Conservation (phyloP, 1,140 invertebrate species). For the Drosophila pandora region DNA sequence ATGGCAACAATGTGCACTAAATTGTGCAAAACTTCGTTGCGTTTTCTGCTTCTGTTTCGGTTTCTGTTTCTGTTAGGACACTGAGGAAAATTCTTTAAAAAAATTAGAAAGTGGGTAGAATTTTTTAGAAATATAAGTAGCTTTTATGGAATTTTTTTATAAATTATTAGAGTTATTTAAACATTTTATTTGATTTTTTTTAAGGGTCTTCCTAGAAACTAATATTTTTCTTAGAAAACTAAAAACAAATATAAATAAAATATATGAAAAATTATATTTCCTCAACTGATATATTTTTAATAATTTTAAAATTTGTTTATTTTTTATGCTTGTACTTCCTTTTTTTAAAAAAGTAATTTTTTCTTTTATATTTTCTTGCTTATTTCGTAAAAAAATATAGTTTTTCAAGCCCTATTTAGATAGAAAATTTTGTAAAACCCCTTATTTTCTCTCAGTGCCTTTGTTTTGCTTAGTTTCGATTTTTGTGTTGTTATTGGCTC, state of each 20-base stretch:
- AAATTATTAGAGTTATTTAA: no score
- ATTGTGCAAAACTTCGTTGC: constrained; percentile 69
- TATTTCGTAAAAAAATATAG: neutral
- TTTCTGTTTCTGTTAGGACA: constrained; percentile 14
- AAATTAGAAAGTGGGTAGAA: neutral
- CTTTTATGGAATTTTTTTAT: neutral
- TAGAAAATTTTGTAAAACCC: no score
- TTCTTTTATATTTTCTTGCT: neutral
- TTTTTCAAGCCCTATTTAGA: neutral
- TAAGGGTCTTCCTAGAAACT: no score
- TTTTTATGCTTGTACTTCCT: no score
- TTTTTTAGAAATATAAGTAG: neutral
- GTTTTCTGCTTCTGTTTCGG: constrained; percentile 42
- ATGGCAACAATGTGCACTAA: constrained; percentile 72
- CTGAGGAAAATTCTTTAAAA: neutral
- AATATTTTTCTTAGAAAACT: no score
- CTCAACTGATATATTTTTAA: no score
- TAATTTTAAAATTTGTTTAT: no score
- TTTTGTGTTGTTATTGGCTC: constrained; percentile 19
- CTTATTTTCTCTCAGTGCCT: neutral
- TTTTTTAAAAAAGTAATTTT: no score
- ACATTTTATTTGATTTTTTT: no score
- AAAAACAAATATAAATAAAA: no score
- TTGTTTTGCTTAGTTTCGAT: constrained; percentile 51
- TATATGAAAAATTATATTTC: no score